Conservation (phyloP, 2,888 invertebrate species). For the Protonemura montana region DNA sequence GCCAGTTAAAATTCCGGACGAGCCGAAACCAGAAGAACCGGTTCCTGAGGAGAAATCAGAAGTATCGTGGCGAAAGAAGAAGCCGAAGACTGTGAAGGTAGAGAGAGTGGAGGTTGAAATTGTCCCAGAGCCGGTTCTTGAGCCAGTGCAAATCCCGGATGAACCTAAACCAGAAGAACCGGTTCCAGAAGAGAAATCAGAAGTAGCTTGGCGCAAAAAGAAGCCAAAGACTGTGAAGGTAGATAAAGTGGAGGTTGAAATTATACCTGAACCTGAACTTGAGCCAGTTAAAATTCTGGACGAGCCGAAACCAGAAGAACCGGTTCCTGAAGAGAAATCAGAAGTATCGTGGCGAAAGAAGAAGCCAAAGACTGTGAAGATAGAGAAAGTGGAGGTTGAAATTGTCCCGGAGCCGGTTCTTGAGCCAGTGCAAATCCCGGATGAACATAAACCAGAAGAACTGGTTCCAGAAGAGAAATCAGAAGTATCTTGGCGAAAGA, state of each 20-base stretch:
- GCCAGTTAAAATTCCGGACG: conserved; percentile 18
- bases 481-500: conserved; percentile 53
- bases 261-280: conserved; percentile 29
- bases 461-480: conserved; percentile 52
- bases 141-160: neutral
- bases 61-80: conserved; percentile 45
- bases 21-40: conserved; percentile 30
- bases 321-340: conserved; percentile 53
- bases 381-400: neutral
- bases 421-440: conserved; percentile 19
- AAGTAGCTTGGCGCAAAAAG: conserved; percentile 50
- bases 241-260: neutral
- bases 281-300: conserved; percentile 28
- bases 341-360: conserved; percentile 53
- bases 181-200: conserved; percentile 54
- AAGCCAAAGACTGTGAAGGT: conserved; percentile 12
- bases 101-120: neutral
- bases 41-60: conserved; percentile 55
- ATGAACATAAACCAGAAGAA: conserved; percentile 35
- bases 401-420: conserved; percentile 32
- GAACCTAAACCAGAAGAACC: conserved; percentile 26
- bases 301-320: conserved; percentile 21
- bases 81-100: neutral
- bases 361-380: conserved; percentile 16
- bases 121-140: conserved; percentile 30